A percentile compares a stretch with the other conserved stretches of the same genome.
Conservation (phyloP, 2,113 vertebrate species). For the Cololabis saira region DNA sequence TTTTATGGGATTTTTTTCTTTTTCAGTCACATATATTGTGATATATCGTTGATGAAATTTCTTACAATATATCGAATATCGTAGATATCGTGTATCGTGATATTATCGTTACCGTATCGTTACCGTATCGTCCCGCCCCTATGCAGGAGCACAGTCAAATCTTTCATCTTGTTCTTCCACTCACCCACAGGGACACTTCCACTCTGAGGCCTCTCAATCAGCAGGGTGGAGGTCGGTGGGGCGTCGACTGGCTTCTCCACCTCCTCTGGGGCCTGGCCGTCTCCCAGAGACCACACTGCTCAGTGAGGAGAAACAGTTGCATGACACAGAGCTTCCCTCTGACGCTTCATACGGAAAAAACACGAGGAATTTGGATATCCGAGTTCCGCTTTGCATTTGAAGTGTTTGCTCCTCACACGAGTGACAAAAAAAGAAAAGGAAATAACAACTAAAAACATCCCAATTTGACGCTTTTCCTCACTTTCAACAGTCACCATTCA, state of each 20-base stretch:
- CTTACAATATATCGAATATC: too few species aligned
- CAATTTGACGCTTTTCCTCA: slow-evolving; percentile 24
- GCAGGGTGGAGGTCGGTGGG: slow-evolving; percentile 86
- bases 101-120: too few species aligned
- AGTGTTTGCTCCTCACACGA: slow-evolving; percentile 22
- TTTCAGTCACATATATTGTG: too few species aligned
- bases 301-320: slow-evolving; percentile 51
- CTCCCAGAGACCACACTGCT: slow-evolving; percentile 92
- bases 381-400: slow-evolving; percentile 50
- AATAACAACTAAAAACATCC: too few species aligned
- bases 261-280: slow-evolving; percentile 86
- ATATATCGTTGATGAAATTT: too few species aligned
- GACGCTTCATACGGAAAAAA: slow-evolving; percentile 25
- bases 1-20: too few species aligned
- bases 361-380: slow-evolving; percentile 30
- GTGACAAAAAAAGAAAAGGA: slow-evolving; percentile 31
- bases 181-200: slow-evolving; percentile 91
- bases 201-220: slow-evolving; percentile 89
- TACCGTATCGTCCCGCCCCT: too few species aligned
- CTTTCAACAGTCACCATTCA: slow-evolving; percentile 41
- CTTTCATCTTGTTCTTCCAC: slow-evolving; percentile 54
- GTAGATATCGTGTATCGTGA: too few species aligned
- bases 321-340: slow-evolving; percentile 24
- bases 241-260: slow-evolving; percentile 86
- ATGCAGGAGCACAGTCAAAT: not conserved